Base-by-base conservation (phyloP, 2,797 vertebrate genomes). In the Pterois miles region DNA sequence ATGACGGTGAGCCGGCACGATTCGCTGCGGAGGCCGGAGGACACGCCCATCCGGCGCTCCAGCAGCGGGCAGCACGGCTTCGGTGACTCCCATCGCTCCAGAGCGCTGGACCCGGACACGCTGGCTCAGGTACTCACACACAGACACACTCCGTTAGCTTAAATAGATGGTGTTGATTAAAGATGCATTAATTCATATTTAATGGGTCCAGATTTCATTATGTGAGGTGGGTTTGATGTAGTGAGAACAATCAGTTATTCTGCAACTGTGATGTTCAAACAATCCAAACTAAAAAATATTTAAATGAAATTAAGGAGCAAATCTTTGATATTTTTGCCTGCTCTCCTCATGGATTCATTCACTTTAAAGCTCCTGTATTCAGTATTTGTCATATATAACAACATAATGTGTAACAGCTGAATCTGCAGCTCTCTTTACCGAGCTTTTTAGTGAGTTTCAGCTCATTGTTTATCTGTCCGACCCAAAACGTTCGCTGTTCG, bases 1-100 rank as follows among this genome's bases (percentile, higher is more conserved):
- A 90, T 94, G 91, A 98, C 96, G 59, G 97, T 98, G 83, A 98
- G 96, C 86, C 95, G 98, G 1, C 98, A 99, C 0, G 98, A 99
- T 27, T 99, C 97, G 0, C 95, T 99, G 53, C 81, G 94, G 29
- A 94, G 97, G 94, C 96, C 97, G 0, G 97, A 99, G 83, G 99
- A 98, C 86, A 98, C 98, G 69, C 97, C 98, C 5, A 97, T 98
- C 72, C 92, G 98, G 62, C 97, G 97, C 85, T 98, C 98, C 0
- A 96, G 97, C 0, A 98, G 97, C 4, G 94, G 97, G 27, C 97
- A 98, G 57, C 98, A 98, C 0, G 94, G 97, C 85, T 97, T 98
- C 92, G 94, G 91, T 69, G 96, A 98, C 87, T 94, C 97, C 64
- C 97, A 97, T 83, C 90, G 90, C 48, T 88, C 92, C 82, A 95